phyloP scores from a whole-genome alignment of 2,113 vertebrate species.

The Phasianus colchicus region DNA sequence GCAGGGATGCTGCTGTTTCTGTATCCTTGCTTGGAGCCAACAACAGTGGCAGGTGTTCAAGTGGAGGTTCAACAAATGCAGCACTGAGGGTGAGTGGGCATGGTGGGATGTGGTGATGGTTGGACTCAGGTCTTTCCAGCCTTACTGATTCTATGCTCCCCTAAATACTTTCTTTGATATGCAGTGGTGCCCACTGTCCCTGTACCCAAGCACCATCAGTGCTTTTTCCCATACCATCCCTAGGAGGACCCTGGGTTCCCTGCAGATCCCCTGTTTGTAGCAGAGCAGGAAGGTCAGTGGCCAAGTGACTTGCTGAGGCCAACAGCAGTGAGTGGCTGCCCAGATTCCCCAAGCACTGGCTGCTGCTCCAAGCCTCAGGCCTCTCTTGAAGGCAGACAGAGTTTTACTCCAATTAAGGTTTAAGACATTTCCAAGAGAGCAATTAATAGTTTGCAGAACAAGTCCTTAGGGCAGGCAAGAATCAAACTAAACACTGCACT shows the following conservation, averaged over 20 bases:
- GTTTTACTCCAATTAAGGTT: not conserved
- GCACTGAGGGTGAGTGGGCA: no score
- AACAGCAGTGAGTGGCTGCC: accelerated
- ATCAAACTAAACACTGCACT: not conserved
- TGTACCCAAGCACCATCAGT: not conserved
- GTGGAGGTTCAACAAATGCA: no score
- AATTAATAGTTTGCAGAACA: not conserved
- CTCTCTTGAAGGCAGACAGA: not conserved
- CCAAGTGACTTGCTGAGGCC: not conserved
- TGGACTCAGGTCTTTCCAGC: no score
- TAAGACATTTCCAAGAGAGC: not conserved
- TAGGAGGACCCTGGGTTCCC: not conserved
- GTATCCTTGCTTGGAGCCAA: not conserved
- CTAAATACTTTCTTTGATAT: not conserved
- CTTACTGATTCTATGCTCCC: not conserved
- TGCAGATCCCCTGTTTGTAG: not conserved
- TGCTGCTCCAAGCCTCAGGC: not conserved
- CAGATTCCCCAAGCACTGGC: not conserved
- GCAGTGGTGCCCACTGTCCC: accelerated
- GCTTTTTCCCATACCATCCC: not conserved
- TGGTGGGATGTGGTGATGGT: no score
- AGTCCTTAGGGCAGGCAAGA: not conserved
- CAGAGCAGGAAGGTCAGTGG: not conserved
- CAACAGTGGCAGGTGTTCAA: not conserved
- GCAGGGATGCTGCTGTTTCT: not conserved